Percentiles rank a stretch among this genome's conserved stretches.
Evolutionary conservation across 2,888 invertebrate species (phyloP).

Genomic region (Microctonus hyperodae): DNA sequence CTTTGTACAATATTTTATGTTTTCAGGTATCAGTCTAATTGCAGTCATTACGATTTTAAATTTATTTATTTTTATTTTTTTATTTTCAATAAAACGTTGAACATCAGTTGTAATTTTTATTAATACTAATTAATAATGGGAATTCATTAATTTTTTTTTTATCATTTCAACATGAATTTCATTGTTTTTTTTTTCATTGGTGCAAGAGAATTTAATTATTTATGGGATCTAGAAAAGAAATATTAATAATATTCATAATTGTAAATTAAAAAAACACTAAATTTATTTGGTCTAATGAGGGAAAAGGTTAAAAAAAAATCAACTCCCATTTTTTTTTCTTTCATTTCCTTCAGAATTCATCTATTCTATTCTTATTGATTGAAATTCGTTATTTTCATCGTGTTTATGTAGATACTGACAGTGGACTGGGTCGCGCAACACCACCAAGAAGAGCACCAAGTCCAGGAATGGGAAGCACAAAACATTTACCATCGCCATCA

Average conservation of each 20-base stretch:
- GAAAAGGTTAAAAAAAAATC: conserved; percentile 7
- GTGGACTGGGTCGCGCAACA: conserved; percentile 85
- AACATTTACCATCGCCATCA: conserved; percentile 79
- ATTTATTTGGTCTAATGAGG: background rate
- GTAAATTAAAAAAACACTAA: background rate
- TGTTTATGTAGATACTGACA: conserved; percentile 77
- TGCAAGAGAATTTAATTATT: background rate
- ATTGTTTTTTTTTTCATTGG: conserved; percentile 14
- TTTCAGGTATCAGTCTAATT: conserved; percentile 6
- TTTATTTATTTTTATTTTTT: background rate
- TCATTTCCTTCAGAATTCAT: conserved; percentile 15
- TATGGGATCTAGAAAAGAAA: background rate
- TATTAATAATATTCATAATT: background rate
- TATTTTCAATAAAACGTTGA: background rate
- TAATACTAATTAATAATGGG: background rate
- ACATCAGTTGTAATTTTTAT: background rate
- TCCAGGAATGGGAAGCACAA: conserved; percentile 77
- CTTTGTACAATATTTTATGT: conserved; percentile 11
- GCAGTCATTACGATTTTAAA: background rate
- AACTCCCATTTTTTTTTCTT: conserved; percentile 16
- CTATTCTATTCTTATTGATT: conserved; percentile 16
- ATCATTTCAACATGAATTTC: conserved; percentile 10
- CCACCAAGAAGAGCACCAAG: conserved; percentile 88
- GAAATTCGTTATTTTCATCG: conserved; percentile 45
- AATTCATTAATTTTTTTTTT: background rate